Evolutionary conservation across 2,113 vertebrate species (phyloP), one percentile per base, ranked within the genome.

Genomic region (Alethe diademata): DNA sequence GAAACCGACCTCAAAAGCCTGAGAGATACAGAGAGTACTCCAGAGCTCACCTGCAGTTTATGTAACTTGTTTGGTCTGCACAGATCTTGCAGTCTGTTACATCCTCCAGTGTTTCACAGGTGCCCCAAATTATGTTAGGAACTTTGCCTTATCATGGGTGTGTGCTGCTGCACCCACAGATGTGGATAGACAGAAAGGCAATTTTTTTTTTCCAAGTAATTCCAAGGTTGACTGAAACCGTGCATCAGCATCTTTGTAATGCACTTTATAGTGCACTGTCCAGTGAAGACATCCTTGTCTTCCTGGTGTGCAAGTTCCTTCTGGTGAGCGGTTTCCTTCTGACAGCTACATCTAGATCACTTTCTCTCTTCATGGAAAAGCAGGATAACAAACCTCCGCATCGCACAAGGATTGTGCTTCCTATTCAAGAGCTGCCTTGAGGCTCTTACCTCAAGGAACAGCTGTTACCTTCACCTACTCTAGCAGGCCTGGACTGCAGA

Each of bases 81-180:
- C 0, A 0, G 28, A 91, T 56, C 72, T 48, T 66, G 48, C 20
- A 13, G 40, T 16, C 76, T 94, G 38, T 70, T 80, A 66, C 47
- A 86, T 48, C 56, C 65, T 78, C 60, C 48, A 38, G 29, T 10
- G 40, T 94, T 96, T 92, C 88, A 70, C 40, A 97, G 90, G 75
- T 4, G 3, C 3, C 23, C 8, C 69, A 71, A 71, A 88, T 78
- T 35, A 67, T 4, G 5, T 38, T 8, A 91, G 24, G 45, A 78
- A 71, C 40, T 66, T 35, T 15, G 36, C 40, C 26, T 90, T 78
- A 81, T 67, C 51, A 73, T 53, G 76, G 79, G 57, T 24, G 76
- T 83, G 48, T 78, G 48, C 50, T 67, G 80, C 57, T 91, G 60
- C 65, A 56, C 64, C 65, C 60, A 92, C 56, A 81, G 35, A 84